A percentile compares a stretch with the other conserved stretches of the same genome.
Conservation (phyloP, 2,113 vertebrate species). For the Kryptolebias marmoratus region DNA sequence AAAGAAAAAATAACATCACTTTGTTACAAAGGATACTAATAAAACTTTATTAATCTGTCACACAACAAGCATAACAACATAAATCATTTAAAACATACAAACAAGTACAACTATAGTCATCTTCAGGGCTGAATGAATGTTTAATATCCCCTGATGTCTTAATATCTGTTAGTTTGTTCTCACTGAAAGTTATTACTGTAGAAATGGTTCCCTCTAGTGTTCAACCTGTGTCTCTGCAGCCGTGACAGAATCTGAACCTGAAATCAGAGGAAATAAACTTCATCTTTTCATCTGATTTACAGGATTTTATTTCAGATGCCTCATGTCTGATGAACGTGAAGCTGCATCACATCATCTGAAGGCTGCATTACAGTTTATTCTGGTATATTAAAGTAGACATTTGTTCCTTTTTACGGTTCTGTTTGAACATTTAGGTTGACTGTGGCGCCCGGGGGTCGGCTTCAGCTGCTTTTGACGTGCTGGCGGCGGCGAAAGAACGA, state of each 20-base stretch:
- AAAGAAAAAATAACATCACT: too few relatives aligned
- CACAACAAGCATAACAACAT: too few relatives aligned
- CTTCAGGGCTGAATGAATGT: neutral
- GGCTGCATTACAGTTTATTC: slow-evolving; percentile 83
- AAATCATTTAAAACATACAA: too few relatives aligned
- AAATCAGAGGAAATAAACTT: neutral
- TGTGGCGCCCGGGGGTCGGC: too few relatives aligned
- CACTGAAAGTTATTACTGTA: slow-evolving; percentile 12
- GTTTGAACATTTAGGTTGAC: too few relatives aligned
- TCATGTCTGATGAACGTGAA: neutral
- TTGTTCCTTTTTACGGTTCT: too few relatives aligned
- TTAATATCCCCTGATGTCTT: neutral
- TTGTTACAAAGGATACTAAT: too few relatives aligned
- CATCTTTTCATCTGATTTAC: neutral
- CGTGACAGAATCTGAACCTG: neutral
- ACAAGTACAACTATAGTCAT: too few relatives aligned
- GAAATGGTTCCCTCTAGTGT: slow-evolving; percentile 73
- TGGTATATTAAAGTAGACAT: slow-evolving; percentile 25
- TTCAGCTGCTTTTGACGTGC: slow-evolving; percentile 14
- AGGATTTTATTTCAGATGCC: neutral
- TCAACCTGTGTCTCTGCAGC: neutral
- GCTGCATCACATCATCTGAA: slow-evolving; percentile 75
- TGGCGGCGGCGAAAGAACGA: slow-evolving; percentile 23
- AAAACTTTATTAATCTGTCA: too few relatives aligned
- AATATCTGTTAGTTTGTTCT: neutral